These are phyloP conservation scores for Cheilosia impressa DNA, from an alignment of 2,888 invertebrate genomes.

Conservation along the genomic window DNA sequence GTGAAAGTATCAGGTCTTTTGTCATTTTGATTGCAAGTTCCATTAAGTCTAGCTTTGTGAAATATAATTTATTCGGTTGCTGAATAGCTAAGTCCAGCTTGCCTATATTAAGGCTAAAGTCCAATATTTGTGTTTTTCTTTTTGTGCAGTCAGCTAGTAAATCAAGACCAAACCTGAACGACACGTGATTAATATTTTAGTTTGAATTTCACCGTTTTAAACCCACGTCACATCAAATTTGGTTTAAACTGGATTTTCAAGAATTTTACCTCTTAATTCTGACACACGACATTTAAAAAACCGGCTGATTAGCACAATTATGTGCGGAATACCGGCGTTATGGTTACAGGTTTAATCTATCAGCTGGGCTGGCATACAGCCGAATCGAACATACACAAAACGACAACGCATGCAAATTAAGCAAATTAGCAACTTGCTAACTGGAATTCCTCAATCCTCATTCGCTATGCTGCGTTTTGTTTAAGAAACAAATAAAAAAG, in stretches of 20 bases:
- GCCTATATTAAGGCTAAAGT: no score
- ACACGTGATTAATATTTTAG: no score
- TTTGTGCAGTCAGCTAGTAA: no score
- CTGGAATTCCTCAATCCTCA: background rate
- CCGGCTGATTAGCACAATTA: background rate
- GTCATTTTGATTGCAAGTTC: no score
- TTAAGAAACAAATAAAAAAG: background rate
- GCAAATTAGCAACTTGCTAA: background rate
- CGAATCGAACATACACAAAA: background rate
- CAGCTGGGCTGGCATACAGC: background rate
- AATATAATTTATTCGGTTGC: no score
- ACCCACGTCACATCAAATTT: background rate
- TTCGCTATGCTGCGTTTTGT: conserved; percentile 3
- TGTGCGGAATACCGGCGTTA: background rate
- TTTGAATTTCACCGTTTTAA: background rate
- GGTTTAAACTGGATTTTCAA: background rate
- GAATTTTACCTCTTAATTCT: background rate
- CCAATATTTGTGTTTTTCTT: no score
- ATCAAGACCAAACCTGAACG: no score
- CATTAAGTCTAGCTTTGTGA: no score
- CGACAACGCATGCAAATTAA: background rate
- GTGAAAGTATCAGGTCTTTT: no score
- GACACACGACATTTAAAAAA: conserved; percentile 8
- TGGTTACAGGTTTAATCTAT: background rate
- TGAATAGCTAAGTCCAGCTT: no score